These are phyloP conservation scores for Accipiter cooperii DNA, from an alignment of 2,113 vertebrate genomes.

Conservation along the genomic window DNA sequence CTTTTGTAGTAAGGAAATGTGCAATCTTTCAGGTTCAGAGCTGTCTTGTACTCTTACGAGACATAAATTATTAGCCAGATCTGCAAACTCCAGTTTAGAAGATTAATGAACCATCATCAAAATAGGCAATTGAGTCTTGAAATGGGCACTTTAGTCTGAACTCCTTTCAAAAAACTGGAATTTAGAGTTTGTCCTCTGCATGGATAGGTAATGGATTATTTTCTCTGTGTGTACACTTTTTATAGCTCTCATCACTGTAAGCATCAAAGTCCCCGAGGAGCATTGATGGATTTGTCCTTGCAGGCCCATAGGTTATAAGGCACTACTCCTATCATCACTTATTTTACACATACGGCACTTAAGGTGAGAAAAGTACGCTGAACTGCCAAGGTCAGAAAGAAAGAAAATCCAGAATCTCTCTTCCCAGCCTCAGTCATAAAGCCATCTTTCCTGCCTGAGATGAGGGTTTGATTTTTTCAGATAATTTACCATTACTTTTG, in stretches of 20 bases:
- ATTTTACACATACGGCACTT: slow-evolving; percentile 31
- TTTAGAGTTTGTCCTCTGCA: background rate
- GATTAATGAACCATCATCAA: slow-evolving; percentile 12
- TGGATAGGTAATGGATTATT: background rate
- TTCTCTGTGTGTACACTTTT: background rate
- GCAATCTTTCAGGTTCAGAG: background rate
- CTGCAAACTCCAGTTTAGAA: background rate
- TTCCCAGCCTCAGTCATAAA: background rate
- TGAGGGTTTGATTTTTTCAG: background rate
- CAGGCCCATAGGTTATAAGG: background rate
- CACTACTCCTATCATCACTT: background rate
- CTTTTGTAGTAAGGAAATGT: background rate
- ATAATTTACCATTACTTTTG: background rate
- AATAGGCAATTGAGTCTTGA: background rate
- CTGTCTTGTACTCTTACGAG: background rate
- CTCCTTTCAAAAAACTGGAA: background rate
- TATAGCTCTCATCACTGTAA: background rate
- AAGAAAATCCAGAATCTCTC: slow-evolving; percentile 25
- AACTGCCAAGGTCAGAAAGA: background rate
- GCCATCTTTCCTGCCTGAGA: background rate
- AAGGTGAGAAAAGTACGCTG: slow-evolving; percentile 1
- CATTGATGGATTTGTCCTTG: slow-evolving; percentile 17
- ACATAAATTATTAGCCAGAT: slow-evolving; percentile 8
- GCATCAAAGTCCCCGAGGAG: background rate
- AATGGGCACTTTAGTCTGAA: background rate